Evolutionary conservation across 2,888 invertebrate species (phyloP), one percentile per base, ranked within the genome.

Genomic region (Acanthosepion esculentum): DNA sequence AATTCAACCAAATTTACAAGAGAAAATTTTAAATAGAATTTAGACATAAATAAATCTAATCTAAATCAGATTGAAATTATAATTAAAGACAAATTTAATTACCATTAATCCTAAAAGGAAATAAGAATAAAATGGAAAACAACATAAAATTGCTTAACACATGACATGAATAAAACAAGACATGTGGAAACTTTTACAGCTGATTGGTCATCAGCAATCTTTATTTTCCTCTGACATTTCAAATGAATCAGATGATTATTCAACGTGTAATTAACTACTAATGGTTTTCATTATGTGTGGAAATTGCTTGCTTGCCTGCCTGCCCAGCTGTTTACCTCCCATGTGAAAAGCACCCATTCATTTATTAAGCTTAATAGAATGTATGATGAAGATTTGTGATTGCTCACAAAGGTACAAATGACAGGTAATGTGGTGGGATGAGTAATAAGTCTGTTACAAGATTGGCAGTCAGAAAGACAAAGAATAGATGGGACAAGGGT

Each of bases 221-320:
- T 78, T 78, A 78, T 78, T 78, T 78, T 78, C 78, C n/a, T 33
- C 78, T 78, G 78, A 78, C 78, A 78, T 78, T 78, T 78, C n/a
- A 78, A 78, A n/a, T 78, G 78, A 78, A n/a, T n/a, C n/a, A 15
- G n/a, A 78, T 78, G n/a, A 78, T 78, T 78, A 78, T 78, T 78
- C 78, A 33, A 78, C n/a, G 23, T 78, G n/a, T 78, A 78, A 78
- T 78, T 78, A 78, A 78, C n/a, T 78, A 78, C 33, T 78, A 33
- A 78, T 33, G n/a, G 78, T 78, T 78, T n/a, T 78, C 78, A 29
- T 78, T n/a, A n/a, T 78, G 1, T 29, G n/a, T n/a, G 10, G n/a
- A n/a, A n/a, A 78, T 78, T 78, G 12, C 23, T n/a, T 10, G 78
- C 78, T 78, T 23, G 23, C 20, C 78, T 78, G 78, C 15, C 18